Evolutionary conservation across 2,888 invertebrate genomes (phyloP).

Genomic region (Diplazon laetatorius): DNA sequence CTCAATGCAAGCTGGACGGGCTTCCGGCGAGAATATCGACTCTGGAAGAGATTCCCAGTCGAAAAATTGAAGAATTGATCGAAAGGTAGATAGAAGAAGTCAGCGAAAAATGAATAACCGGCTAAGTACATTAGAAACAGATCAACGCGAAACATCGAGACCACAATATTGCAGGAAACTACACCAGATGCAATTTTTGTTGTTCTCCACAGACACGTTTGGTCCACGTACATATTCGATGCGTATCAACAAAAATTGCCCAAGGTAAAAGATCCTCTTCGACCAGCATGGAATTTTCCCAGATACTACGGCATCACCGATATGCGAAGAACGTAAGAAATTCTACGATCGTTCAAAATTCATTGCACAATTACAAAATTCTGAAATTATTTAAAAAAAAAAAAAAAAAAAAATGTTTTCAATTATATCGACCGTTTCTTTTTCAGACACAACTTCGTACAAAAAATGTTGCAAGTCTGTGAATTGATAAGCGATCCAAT

Average conservation of each 20-base stretch:
- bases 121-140: constrained; percentile 1
- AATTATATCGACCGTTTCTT: constrained; percentile 30
- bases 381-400: neutral
- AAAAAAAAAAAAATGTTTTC: too few relatives aligned
- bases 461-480: constrained; percentile 87
- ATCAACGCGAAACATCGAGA: neutral
- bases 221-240: constrained; percentile 89
- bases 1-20: constrained; percentile 86
- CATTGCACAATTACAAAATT: neutral
- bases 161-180: constrained; percentile 50
- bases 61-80: constrained; percentile 84
- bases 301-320: constrained; percentile 90
- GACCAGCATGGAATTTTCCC: constrained; percentile 89
- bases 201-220: constrained; percentile 82
- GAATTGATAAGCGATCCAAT: constrained; percentile 86
- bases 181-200: constrained; percentile 49
- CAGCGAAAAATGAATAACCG: neutral
- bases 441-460: constrained; percentile 87
- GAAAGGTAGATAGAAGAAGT: constrained; percentile 82
- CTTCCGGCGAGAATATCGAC: constrained; percentile 86
- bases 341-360: constrained; percentile 24
- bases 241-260: constrained; percentile 91
- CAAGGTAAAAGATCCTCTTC: constrained; percentile 87
- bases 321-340: constrained; percentile 87
- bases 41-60: constrained; percentile 79